Conservation (phyloP, 2,113 vertebrate species). For the Dromas ardeola region DNA sequence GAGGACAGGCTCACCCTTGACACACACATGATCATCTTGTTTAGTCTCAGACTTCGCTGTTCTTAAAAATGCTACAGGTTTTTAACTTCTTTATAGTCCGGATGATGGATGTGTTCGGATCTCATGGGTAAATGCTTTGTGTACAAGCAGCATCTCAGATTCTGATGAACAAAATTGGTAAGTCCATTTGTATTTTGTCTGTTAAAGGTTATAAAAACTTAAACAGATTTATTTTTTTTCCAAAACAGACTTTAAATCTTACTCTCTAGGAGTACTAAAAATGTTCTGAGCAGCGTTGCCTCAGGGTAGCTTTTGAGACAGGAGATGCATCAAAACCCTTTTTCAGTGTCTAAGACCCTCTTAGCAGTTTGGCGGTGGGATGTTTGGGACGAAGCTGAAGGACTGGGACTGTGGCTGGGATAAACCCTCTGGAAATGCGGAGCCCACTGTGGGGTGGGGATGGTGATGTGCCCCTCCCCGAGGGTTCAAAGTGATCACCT, state of each 20-base stretch:
- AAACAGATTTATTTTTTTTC: background rate
- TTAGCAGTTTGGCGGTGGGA: background rate
- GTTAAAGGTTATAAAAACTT: background rate
- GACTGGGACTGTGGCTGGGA: background rate
- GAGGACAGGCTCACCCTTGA: background rate
- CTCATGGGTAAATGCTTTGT: background rate
- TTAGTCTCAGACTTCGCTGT: background rate
- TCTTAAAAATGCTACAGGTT: background rate
- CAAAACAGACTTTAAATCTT: background rate
- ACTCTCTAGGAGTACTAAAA: background rate
- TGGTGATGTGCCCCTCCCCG: background rate
- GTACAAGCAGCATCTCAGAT: background rate
- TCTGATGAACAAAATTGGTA: background rate
- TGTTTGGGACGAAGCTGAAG: background rate
- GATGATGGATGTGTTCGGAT: background rate
- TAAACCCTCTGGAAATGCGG: too few relatives aligned
- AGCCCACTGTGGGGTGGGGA: fast-evolving
- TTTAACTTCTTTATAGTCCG: background rate
- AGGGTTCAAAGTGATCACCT: background rate
- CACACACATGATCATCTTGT: fast-evolving
- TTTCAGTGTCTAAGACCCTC: background rate
- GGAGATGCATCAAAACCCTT: background rate
- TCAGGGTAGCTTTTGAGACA: background rate
- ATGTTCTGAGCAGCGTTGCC: background rate
- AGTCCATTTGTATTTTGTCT: background rate